Evolutionary conservation across 37 sponge, comb jelly and placozoan genomes (phyloP).

Genomic region (Haliclona indistincta): DNA sequence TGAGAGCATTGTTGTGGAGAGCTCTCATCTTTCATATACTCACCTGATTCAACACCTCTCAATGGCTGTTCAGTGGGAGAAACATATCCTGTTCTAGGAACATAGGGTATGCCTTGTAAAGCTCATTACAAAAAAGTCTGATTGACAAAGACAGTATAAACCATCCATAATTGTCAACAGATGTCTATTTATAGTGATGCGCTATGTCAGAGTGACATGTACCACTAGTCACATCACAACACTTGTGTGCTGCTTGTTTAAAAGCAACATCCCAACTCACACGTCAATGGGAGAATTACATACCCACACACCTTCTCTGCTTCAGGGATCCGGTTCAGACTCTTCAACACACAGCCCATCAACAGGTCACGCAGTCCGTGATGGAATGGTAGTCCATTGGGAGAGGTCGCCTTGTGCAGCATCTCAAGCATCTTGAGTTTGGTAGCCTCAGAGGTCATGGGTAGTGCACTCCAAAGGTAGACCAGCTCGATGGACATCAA

Average conservation of each 20-base stretch:
- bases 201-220: no score
- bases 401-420: slow-evolving; percentile 36
- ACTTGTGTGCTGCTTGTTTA: no score
- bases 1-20: no score
- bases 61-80: no score
- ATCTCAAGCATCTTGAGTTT: slow-evolving; percentile 55
- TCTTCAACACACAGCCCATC: slow-evolving; percentile 49
- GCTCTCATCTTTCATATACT: background rate
- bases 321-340: slow-evolving; percentile 16
- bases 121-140: no score
- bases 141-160: no score
- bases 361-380: slow-evolving; percentile 49
- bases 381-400: slow-evolving; percentile 51
- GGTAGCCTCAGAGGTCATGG: slow-evolving; percentile 42
- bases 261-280: background rate
- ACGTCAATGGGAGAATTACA: background rate
- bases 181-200: no score
- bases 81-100: no score
- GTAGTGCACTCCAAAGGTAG: slow-evolving; percentile 84
- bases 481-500: slow-evolving; percentile 76
- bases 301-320: slow-evolving; percentile 61
- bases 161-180: no score
- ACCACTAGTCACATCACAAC: no score
- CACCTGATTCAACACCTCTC: background rate
- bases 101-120: no score